phyloP scores from a whole-genome alignment of 2,797 vertebrate species.

The Atherinosoma microstoma region DNA sequence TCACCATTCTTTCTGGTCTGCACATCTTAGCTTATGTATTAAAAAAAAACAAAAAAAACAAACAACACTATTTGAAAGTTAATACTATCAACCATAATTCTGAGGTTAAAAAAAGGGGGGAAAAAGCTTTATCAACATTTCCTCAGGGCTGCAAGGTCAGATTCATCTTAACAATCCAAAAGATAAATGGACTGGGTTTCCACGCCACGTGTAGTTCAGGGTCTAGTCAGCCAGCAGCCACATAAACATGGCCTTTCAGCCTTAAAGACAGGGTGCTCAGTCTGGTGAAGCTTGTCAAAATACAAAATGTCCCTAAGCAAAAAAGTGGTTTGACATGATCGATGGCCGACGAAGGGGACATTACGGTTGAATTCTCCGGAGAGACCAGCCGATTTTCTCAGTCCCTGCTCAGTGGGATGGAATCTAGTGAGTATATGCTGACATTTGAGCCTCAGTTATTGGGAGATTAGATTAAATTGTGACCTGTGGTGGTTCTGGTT shows the following conservation, averaged over 20 bases:
- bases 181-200: slow-evolving; percentile 78
- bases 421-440: slow-evolving; percentile 45
- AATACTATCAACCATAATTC: slow-evolving; percentile 62
- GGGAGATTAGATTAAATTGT: slow-evolving; percentile 62
- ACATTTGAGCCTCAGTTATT: slow-evolving; percentile 46
- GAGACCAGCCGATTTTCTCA: slow-evolving; percentile 53
- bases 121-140: slow-evolving; percentile 72
- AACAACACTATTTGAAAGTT: slow-evolving; percentile 46
- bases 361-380: slow-evolving; percentile 52
- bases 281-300: slow-evolving; percentile 72
- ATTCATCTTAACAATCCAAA: slow-evolving; percentile 70
- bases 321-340: slow-evolving; percentile 67
- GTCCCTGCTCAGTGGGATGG: slow-evolving; percentile 40
- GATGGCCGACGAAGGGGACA: slow-evolving; percentile 61
- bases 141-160: slow-evolving; percentile 72
- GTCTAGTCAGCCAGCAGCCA: slow-evolving; percentile 63
- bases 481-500: slow-evolving; percentile 34
- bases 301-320: slow-evolving; percentile 70
- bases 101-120: slow-evolving; percentile 15
- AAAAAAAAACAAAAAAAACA: slow-evolving; percentile 7
- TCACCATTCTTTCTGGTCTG: slow-evolving; percentile 24
- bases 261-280: slow-evolving; percentile 73
- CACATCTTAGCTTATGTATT: slow-evolving; percentile 39
- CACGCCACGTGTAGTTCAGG: slow-evolving; percentile 65
- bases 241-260: slow-evolving; percentile 72